Evolutionary conservation across 2,797 vertebrate genomes (phyloP).

Genomic region (Cynodonichthys magdalenae): DNA sequence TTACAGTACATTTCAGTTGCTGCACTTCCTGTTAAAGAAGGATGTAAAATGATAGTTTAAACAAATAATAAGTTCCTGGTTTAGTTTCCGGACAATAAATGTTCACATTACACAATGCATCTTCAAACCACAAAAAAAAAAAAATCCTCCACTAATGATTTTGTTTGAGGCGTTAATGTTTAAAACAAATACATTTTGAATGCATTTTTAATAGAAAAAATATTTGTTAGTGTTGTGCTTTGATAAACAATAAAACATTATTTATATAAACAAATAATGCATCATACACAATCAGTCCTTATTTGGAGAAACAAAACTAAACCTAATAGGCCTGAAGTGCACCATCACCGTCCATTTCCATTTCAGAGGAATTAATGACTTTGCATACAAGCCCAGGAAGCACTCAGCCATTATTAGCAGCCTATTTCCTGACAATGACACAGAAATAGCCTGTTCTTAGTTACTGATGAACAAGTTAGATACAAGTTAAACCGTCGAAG

Average conservation of each 20-base stretch:
- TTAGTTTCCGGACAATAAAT: conserved; percentile 5
- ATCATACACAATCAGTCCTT: conserved; percentile 20
- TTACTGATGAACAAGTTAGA: conserved; percentile 12
- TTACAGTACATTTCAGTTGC: background rate
- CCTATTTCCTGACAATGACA: conserved; percentile 54
- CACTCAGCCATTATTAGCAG: conserved; percentile 54
- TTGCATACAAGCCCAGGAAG: conserved; percentile 40
- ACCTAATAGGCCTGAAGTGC: conserved; percentile 28
- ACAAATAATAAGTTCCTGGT: background rate
- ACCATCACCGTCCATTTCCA: conserved; percentile 55
- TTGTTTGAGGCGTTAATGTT: too few species aligned
- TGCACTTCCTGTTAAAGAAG: conserved; percentile 27
- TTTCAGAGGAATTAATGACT: conserved; percentile 55
- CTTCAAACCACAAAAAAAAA: too few species aligned
- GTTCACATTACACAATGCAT: too few species aligned
- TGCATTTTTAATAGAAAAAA: background rate
- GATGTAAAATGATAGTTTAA: conserved; percentile 15
- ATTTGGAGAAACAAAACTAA: conserved; percentile 38
- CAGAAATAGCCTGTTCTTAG: conserved; percentile 38
- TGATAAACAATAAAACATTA: background rate
- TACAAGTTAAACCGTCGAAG: conserved; percentile 9
- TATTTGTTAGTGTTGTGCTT: background rate
- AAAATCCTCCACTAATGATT: too few species aligned
- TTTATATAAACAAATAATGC: conserved; percentile 11
- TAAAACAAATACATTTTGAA: background rate